Percentiles rank a stretch among this genome's conserved stretches.
These are phyloP conservation scores for Myotis findleyi DNA, from an alignment of 2,797 vertebrate genomes.

Conservation along the genomic window DNA sequence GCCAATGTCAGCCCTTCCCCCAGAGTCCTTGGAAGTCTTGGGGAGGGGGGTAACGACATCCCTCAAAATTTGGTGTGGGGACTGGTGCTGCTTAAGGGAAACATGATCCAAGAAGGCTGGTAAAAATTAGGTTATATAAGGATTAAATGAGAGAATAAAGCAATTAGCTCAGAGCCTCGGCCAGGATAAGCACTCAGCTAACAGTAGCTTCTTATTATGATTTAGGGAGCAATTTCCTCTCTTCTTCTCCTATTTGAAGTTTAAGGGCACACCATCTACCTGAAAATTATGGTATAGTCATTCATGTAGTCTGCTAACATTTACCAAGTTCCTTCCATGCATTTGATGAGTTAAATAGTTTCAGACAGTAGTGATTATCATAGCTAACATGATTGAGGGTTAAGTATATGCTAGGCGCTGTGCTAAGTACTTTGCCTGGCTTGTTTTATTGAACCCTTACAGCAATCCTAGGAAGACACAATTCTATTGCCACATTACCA, in stretches of 20 bases:
- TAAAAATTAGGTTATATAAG: slow-evolving; percentile 47
- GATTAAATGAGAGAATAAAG: slow-evolving; percentile 37
- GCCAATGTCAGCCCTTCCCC: neutral
- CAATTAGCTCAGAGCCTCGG: slow-evolving; percentile 34
- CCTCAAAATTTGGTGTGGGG: neutral
- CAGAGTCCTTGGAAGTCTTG: neutral
- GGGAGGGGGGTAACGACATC: neutral
- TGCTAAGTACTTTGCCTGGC: neutral
- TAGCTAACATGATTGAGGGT: neutral
- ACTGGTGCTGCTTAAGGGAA: neutral
- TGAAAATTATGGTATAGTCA: slow-evolving; percentile 43
- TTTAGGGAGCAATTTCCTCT: slow-evolving; percentile 59
- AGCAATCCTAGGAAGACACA: neutral
- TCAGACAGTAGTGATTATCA: neutral
- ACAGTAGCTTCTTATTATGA: neutral
- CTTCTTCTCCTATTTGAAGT: slow-evolving; percentile 60
- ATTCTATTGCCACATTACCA: neutral
- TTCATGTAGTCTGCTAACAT: slow-evolving; percentile 35
- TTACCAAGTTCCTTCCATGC: slow-evolving; percentile 7
- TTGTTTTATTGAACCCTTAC: neutral
- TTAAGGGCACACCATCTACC: slow-evolving; percentile 44
- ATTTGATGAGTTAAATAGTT: slow-evolving; percentile 9
- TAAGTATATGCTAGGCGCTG: neutral
- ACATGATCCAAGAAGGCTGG: neutral
- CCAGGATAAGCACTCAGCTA: neutral